phyloP scores from a whole-genome alignment of 30 jellyfish, hydroid and myxozoan genomes.

The Aurelia sp. region DNA sequence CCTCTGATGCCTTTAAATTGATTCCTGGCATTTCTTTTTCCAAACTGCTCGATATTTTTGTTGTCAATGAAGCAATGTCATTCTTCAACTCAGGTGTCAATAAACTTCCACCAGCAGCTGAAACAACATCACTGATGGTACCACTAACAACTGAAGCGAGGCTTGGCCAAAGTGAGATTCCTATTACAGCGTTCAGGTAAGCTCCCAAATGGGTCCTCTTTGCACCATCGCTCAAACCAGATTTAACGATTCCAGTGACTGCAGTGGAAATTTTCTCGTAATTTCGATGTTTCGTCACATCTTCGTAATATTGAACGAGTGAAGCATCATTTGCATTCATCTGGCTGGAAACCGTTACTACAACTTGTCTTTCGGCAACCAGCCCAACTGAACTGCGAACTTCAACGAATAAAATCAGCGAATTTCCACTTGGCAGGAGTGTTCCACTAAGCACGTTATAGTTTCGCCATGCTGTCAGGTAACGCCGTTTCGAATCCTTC shows the following conservation, averaged over 20 bases:
- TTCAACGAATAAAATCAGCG: constrained; percentile 33
- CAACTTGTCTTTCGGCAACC: constrained; percentile 11
- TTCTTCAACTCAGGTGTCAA: constrained; percentile 5
- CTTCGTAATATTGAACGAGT: background rate
- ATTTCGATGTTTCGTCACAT: background rate
- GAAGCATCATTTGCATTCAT: constrained; percentile 1
- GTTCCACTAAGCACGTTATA: constrained; percentile 16
- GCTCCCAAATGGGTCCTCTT: constrained; percentile 12
- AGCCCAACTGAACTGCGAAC: constrained; percentile 33
- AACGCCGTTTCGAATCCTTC: constrained; percentile 4
- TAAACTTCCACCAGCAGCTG: background rate
- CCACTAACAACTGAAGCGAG: constrained; percentile 23
- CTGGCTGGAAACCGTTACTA: background rate
- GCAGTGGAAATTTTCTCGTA: constrained; percentile 28
- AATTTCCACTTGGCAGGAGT: constrained; percentile 43
- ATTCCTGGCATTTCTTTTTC: background rate
- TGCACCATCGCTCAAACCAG: constrained; percentile 20
- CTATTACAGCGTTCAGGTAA: constrained; percentile 24
- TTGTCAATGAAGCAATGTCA: constrained; percentile 6
- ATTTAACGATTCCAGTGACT: constrained; percentile 15
- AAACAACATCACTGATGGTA: constrained; percentile 10
- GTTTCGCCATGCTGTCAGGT: constrained; percentile 49
- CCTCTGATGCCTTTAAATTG: background rate
- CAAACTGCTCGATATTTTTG: background rate
- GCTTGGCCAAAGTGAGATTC: background rate